phyloP scores from a whole-genome alignment of 1,140 invertebrate species.

The Lepidurus packardi region DNA sequence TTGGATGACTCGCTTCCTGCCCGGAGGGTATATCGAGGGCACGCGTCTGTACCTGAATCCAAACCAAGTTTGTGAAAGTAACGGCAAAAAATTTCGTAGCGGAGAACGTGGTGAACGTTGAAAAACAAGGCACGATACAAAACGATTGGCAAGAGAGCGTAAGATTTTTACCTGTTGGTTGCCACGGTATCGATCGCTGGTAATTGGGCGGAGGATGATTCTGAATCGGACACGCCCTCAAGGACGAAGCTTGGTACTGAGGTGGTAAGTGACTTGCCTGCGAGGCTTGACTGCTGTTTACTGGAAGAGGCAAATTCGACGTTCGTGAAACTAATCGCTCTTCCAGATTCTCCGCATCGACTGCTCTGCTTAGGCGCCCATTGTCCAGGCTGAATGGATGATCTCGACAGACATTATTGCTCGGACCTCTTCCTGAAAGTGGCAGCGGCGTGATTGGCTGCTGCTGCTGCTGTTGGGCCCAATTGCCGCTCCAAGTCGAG shows the following conservation, averaged over 20 bases:
- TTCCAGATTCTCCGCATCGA: not conserved
- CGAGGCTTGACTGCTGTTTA: not conserved
- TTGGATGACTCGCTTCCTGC: not conserved
- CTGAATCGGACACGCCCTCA: slow-evolving; percentile 5
- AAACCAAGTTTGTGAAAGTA: too few species aligned
- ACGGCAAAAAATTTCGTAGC: too few species aligned
- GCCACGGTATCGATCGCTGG: slow-evolving; percentile 13
- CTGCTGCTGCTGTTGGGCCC: not conserved
- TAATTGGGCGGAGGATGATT: slow-evolving; percentile 5
- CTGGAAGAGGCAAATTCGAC: not conserved
- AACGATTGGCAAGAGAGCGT: not conserved
- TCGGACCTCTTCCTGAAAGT: not conserved
- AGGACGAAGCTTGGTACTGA: not conserved
- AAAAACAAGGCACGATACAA: too few species aligned
- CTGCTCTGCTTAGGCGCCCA: not conserved
- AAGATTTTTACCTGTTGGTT: not conserved
- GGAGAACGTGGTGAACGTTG: too few species aligned
- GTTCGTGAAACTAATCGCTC: not conserved
- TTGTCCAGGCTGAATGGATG: slow-evolving; percentile 3
- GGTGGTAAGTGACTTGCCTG: not conserved
- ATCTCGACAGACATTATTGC: not conserved
- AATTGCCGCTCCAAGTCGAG: not conserved
- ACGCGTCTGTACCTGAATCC: not conserved
- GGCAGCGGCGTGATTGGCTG: slow-evolving; percentile 7
- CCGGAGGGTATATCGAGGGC: not conserved